These are phyloP conservation scores for Eucidaris tribuloides DNA, from an alignment of 35 echinoderm and acorn worm genomes.

Conservation along the genomic window DNA sequence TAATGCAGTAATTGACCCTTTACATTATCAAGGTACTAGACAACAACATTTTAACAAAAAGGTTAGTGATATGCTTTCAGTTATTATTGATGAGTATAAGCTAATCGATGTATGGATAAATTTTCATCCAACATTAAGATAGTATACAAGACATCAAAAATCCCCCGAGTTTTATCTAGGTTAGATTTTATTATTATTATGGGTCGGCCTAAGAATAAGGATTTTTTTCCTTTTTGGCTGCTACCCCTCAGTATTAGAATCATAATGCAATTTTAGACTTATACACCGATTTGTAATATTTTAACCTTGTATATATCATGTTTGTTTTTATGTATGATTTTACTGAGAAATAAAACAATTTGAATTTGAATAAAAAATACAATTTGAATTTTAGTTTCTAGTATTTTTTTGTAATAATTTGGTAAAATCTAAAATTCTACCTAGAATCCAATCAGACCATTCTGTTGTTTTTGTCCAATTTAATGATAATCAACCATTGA, in stretches of 20 bases:
- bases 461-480: constrained; percentile 4
- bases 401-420: neutral
- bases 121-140: constrained; percentile 20
- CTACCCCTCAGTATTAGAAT: too few relatives aligned
- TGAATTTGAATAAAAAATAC: too few relatives aligned
- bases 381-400: neutral
- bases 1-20: neutral
- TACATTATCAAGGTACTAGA: neutral
- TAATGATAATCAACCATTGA: neutral
- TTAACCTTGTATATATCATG: too few relatives aligned
- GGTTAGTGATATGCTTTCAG: too few relatives aligned
- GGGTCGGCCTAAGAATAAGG: too few relatives aligned
- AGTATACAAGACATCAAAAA: constrained; percentile 14
- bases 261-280: too few relatives aligned
- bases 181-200: too few relatives aligned
- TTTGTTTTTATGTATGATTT: too few relatives aligned
- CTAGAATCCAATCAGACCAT: neutral
- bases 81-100: constrained; percentile 10
- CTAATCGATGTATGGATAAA: neutral
- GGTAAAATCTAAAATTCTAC: neutral
- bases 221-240: too few relatives aligned
- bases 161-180: neutral
- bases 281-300: too few relatives aligned
- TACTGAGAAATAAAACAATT: too few relatives aligned
- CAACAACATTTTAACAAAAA: neutral